A percentile compares a stretch with the other conserved stretches of the same genome.
Conservation (phyloP, 2,888 invertebrate species). For the Ectobius pallidus region DNA sequence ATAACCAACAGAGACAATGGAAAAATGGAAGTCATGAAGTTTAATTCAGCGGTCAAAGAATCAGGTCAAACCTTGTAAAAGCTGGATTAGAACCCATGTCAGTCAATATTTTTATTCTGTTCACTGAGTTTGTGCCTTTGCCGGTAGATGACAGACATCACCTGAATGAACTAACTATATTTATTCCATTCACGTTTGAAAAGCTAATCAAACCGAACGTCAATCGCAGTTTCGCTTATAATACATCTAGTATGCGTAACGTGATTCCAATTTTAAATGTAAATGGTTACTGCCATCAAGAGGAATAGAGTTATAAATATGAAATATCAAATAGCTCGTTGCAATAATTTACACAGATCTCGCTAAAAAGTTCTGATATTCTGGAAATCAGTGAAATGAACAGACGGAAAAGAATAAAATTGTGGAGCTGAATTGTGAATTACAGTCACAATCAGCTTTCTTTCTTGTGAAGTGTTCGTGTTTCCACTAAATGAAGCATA, state of each 20-base stretch:
- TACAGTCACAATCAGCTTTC: too few species aligned
- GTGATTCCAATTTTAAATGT: background rate
- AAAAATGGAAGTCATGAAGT: background rate
- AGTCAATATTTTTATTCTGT: background rate
- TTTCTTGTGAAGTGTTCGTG: too few species aligned
- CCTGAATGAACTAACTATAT: background rate
- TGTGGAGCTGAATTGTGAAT: too few species aligned
- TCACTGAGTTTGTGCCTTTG: too few species aligned
- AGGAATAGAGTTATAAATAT: too few species aligned
- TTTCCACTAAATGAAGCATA: too few species aligned
- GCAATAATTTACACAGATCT: too few species aligned
- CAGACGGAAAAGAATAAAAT: too few species aligned
- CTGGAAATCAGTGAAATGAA: too few species aligned
- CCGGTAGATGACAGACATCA: background rate
- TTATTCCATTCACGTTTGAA: background rate
- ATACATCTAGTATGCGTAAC: background rate
- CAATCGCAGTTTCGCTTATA: background rate
- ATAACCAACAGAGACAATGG: background rate
- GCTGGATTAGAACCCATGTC: background rate
- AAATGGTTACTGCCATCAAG: background rate
- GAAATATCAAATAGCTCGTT: too few species aligned
- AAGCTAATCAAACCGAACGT: background rate
- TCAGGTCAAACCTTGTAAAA: background rate
- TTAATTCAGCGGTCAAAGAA: background rate
- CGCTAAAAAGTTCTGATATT: too few species aligned